Evolutionary conservation across 2,888 invertebrate genomes (phyloP).

Genomic region (Melieria crassipennis): DNA sequence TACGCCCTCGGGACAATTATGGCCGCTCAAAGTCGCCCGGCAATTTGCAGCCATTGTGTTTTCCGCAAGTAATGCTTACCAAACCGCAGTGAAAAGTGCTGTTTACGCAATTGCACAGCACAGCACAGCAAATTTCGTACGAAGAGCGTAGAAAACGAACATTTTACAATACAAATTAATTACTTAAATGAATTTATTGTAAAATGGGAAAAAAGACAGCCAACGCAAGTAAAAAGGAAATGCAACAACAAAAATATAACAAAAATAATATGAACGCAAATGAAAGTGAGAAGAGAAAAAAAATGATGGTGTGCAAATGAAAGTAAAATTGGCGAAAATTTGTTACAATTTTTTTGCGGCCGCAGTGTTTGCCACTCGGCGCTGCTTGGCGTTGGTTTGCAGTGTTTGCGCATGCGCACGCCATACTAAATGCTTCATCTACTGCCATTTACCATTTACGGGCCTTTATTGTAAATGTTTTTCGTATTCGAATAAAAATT

Average conservation of each 20-base stretch:
- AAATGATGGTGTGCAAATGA: conserved; percentile 44
- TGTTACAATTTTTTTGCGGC: conserved; percentile 43
- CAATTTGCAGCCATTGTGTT: too few species aligned
- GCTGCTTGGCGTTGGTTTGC: conserved; percentile 1
- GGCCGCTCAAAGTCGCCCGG: too few species aligned
- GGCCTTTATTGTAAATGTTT: too few species aligned
- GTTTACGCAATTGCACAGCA: conserved; percentile 14
- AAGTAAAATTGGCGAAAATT: conserved; percentile 59
- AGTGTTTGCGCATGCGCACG: not conserved
- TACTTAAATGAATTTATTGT: conserved; percentile 10
- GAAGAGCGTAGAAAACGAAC: conserved; percentile 12
- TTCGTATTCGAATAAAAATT: too few species aligned
- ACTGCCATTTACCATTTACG: not conserved
- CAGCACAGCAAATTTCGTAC: not conserved
- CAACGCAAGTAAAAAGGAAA: conserved; percentile 3
- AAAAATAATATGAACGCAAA: conserved; percentile 23
- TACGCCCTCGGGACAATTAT: too few species aligned
- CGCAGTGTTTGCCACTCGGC: not conserved
- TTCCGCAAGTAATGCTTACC: too few species aligned
- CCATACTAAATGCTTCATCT: conserved; percentile 18
- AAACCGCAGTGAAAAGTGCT: not conserved
- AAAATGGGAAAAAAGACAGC: conserved; percentile 3
- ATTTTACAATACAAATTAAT: conserved; percentile 16
- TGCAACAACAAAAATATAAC: conserved; percentile 12
- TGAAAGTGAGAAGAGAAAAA: conserved; percentile 31